Conservation (phyloP, 1,140 invertebrate species). For the Bombus polaris region DNA sequence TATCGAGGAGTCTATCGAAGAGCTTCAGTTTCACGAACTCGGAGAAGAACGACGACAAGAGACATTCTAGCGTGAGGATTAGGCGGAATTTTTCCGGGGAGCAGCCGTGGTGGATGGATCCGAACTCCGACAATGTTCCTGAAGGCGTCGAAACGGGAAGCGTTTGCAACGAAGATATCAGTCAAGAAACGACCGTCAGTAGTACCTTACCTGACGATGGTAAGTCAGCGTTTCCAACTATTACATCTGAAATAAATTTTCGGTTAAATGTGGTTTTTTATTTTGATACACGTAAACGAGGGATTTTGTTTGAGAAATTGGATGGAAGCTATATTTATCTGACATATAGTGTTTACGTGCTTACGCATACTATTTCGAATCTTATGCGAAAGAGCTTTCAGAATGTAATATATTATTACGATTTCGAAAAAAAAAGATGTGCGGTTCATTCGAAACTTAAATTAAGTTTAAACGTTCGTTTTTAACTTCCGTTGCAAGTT, state of each 20-base stretch:
- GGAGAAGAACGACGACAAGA: slow-evolving; percentile 72
- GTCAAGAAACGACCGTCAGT: slow-evolving; percentile 80
- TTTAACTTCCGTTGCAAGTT: too few relatives aligned
- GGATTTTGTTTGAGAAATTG: background rate
- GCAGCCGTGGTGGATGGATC: slow-evolving; percentile 86
- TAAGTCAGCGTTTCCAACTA: slow-evolving; percentile 55
- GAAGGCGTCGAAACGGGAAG: slow-evolving; percentile 83
- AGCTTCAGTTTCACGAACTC: slow-evolving; percentile 69
- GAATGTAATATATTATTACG: background rate
- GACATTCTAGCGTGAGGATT: slow-evolving; percentile 73
- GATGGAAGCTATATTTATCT: background rate
- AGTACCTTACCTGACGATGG: slow-evolving; percentile 80
- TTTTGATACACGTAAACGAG: too few relatives aligned
- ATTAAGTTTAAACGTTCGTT: too few relatives aligned
- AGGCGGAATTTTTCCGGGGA: slow-evolving; percentile 83
- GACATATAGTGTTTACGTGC: background rate
- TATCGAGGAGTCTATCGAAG: slow-evolving; percentile 73
- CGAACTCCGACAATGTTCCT: slow-evolving; percentile 83
- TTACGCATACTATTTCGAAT: background rate
- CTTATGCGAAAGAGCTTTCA: background rate
- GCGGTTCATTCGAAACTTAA: background rate
- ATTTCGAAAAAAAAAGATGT: background rate
- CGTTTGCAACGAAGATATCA: slow-evolving; percentile 76
- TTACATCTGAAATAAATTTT: background rate
- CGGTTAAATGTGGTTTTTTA: background rate